Evolutionary conservation across 1,140 invertebrate species (phyloP).

Genomic region (Eumeta japonica): DNA sequence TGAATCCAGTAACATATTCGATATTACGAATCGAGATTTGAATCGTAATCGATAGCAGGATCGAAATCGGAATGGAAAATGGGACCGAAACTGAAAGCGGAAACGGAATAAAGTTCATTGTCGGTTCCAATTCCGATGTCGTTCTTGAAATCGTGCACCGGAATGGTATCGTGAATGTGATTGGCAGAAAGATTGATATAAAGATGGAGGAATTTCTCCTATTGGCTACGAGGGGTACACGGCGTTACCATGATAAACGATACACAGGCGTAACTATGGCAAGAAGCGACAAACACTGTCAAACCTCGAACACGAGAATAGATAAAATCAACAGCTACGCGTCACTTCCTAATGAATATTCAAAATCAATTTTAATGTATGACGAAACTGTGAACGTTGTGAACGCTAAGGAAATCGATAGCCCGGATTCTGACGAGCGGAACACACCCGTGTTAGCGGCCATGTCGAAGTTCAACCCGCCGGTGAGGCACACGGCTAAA

Average conservation of each 20-base stretch:
- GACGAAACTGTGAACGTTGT: constrained; percentile 39
- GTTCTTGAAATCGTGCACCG: no score
- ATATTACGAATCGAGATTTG: no score
- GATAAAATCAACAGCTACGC: constrained; percentile 5
- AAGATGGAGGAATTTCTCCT: no score
- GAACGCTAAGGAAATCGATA: constrained; percentile 39
- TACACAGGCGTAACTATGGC: constrained; percentile 30
- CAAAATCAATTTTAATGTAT: constrained; percentile 37
- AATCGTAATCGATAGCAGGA: no score
- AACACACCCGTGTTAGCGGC: constrained; percentile 24
- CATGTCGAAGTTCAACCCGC: constrained; percentile 44
- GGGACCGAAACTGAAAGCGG: no score
- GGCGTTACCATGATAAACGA: constrained; percentile 4
- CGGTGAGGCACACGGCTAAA: constrained; percentile 31
- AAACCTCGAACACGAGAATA: constrained; percentile 21
- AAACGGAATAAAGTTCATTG: no score
- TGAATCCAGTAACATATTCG: no score
- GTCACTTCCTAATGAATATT: constrained; percentile 9
- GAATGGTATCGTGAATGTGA: no score
- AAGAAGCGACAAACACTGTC: constrained; percentile 42
- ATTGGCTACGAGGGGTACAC: no score
- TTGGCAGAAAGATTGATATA: no score
- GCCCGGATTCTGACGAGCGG: constrained; percentile 30
- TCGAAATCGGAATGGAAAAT: no score
- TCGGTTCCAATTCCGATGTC: no score